Percentiles rank a stretch among this genome's conserved stretches.
These are phyloP conservation scores for Caenorhabditis sulstoni DNA, from an alignment of 2,888 invertebrate species.

Conservation along the genomic window DNA sequence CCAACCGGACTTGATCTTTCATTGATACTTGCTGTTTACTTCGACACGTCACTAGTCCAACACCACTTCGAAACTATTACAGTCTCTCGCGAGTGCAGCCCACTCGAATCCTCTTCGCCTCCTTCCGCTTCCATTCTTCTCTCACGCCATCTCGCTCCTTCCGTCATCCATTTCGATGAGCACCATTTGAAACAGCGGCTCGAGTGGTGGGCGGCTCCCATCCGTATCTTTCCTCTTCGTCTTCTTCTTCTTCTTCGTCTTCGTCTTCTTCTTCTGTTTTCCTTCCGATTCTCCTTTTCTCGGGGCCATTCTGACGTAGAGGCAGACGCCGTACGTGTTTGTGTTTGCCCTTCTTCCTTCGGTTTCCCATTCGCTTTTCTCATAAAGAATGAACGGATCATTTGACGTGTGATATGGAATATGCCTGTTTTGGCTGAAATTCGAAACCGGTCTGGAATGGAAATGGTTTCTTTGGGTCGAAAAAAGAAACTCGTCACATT, in stretches of 20 bases:
- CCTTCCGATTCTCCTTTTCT: conserved; percentile 22
- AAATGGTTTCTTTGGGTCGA: not conserved
- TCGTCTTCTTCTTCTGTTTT: conserved; percentile 14
- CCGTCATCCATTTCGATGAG: conserved; percentile 47
- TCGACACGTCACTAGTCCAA: conserved; percentile 42
- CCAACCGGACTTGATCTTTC: not conserved
- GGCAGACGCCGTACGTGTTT: conserved; percentile 15
- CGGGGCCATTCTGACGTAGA: conserved; percentile 40
- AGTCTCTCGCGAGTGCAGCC: not conserved
- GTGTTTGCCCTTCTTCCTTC: conserved; percentile 29
- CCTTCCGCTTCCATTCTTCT: not conserved
- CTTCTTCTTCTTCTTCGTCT: not conserved
- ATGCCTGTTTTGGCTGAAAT: conserved; percentile 53
- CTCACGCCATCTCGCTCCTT: conserved; percentile 19
- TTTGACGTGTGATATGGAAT: conserved; percentile 37
- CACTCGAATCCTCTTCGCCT: conserved; percentile 6
- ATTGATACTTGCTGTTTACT: not conserved
- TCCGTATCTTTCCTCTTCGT: conserved; percentile 1
- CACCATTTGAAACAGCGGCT: conserved; percentile 54
- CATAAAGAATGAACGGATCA: conserved; percentile 20
- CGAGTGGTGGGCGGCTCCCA: conserved; percentile 47
- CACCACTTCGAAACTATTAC: not conserved
- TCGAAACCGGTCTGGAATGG: conserved; percentile 22
- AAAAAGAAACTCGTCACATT: not conserved
- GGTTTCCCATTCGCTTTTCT: conserved; percentile 13